A percentile compares a stretch with the other conserved stretches of the same genome.
phyloP scores from a whole-genome alignment of 2,888 invertebrate species.

The Clepsis dumicolana region DNA sequence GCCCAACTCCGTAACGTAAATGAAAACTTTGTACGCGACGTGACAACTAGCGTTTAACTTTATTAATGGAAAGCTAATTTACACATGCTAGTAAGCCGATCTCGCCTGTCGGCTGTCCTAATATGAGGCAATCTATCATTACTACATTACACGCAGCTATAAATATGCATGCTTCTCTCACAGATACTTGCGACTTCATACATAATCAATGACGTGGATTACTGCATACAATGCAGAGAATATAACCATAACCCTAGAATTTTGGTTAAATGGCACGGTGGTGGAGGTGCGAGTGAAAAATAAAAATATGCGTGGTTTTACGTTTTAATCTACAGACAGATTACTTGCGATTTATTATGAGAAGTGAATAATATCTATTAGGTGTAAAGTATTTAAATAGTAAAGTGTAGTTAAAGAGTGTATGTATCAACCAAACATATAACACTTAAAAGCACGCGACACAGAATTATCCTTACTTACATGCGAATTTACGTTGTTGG shows the following conservation, averaged over 20 bases:
- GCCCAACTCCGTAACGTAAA: constrained; percentile 29
- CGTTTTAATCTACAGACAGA: neutral
- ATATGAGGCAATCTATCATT: constrained; percentile 39
- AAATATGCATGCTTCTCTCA: constrained; percentile 43
- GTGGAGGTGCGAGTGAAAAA: neutral
- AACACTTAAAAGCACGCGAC: constrained; percentile 3
- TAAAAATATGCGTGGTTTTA: neutral
- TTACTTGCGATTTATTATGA: neutral
- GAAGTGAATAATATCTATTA: neutral
- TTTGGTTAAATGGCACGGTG: neutral
- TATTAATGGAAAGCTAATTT: constrained; percentile 42
- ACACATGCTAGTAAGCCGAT: constrained; percentile 37
- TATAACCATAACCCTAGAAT: constrained; percentile 13
- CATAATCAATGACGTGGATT: constrained; percentile 38
- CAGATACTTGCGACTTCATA: constrained; percentile 40
- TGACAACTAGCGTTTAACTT: constrained; percentile 40
- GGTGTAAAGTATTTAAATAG: constrained; percentile 13
- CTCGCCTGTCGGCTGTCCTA: constrained; percentile 36
- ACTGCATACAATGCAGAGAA: constrained; percentile 12
- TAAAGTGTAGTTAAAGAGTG: no score
- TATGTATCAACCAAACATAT: no score
- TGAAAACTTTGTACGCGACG: constrained; percentile 39
- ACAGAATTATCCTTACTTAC: constrained; percentile 63
- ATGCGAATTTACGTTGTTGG: constrained; percentile 83
- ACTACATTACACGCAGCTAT: constrained; percentile 40